Base-by-base conservation (phyloP, 1,140 invertebrate genomes). In the Pachyrhynchus sulphureomaculatus region DNA sequence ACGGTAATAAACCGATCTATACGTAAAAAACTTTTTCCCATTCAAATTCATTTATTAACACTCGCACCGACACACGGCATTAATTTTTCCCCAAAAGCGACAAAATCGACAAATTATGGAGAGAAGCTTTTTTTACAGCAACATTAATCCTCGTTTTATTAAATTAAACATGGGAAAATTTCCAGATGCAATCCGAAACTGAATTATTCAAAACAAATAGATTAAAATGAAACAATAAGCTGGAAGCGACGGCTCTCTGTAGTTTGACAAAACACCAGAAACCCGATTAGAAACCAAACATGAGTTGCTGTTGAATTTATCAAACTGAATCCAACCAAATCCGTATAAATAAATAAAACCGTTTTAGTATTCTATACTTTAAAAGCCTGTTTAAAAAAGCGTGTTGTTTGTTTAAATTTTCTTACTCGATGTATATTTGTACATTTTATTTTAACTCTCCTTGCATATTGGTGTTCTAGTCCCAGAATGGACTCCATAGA, bases 171-270 rank as follows among this genome's bases (percentile, higher is more conserved):
- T 60, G 57, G 57, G 57, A 60, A 60, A 32, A 17, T 37, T 32
- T 32, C 17, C 57, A 60, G 57, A 60, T 60, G 57, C 57, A 29
- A 34, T 44, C 32, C 57, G 47, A 15, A 51, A 58, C 56, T 60
- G 57, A 60, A 60, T 60, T 41, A 60, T 60, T 60, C 57, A 60
- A 49, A 60, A 60, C 57, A 52, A 52, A 60, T 60, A 60, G 57
- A 60, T 60, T 60, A 60, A 60, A 60, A 60, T 45, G 47, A 36
- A 42, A 60, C 57, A 60, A 60, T 51, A 34, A 52, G 47, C 47
- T 51, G 45, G 23, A 52, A 49, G 37, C 57, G 57, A 21, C 39
- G 23, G 21, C 54, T n/a, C n/a, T n/a, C 13, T 39, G 33, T 18
- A 29, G 29, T 41, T 47, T 60, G 57, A 60, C 57, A 60, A 60